These are phyloP conservation scores for Lepidotrigona ventralis DNA, from an alignment of 1,140 invertebrate genomes.

Conservation along the genomic window DNA sequence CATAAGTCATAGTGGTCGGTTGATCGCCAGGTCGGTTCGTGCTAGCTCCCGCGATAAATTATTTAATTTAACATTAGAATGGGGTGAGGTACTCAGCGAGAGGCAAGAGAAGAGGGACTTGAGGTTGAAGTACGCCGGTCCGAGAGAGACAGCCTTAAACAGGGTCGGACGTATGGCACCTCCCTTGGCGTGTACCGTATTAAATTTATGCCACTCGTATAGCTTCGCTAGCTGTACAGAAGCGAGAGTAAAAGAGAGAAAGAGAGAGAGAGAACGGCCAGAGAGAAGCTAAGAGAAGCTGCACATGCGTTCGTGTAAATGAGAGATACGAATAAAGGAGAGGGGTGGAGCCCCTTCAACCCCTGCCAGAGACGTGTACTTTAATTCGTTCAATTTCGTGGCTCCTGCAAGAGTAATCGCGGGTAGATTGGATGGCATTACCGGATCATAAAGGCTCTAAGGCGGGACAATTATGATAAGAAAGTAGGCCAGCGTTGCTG, in stretches of 20 bases:
- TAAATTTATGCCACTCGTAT: constrained; percentile 76
- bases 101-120: constrained; percentile 14
- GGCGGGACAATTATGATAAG: constrained; percentile 58
- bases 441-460: constrained; percentile 54
- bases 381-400: constrained; percentile 66
- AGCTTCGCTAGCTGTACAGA: constrained; percentile 23
- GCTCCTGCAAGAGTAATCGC: constrained; percentile 60
- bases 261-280: constrained; percentile 6
- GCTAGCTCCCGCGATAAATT: constrained; percentile 64
- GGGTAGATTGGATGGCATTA: constrained; percentile 57
- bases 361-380: constrained; percentile 37
- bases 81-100: constrained; percentile 54
- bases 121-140: constrained; percentile 15
- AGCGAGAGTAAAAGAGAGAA: constrained; percentile 16
- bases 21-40: background rate
- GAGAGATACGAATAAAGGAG: constrained; percentile 25
- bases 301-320: constrained; percentile 26
- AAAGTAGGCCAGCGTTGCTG: constrained; percentile 46
- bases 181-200: constrained; percentile 74
- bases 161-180: constrained; percentile 73
- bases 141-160: constrained; percentile 62
- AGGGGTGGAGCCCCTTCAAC: constrained; percentile 2
- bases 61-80: constrained; percentile 72
- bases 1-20: constrained; percentile 1
- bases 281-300: background rate